These are phyloP conservation scores for Graptemys geographica DNA, from an alignment of 2,797 vertebrate genomes.

Conservation along the genomic window DNA sequence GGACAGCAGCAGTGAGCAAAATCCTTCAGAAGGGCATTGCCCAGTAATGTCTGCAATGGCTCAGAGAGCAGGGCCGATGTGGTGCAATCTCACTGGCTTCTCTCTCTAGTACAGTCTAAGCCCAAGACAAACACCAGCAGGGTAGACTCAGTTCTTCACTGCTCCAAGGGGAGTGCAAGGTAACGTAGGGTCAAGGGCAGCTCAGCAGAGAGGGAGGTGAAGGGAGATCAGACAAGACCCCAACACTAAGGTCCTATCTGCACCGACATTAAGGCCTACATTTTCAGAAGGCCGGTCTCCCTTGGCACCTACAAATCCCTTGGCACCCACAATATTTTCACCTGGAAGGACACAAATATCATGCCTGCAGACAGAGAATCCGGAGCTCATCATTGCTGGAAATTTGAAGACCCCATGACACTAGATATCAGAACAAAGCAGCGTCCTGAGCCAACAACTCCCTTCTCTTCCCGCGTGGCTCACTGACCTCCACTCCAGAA, in stretches of 20 bases:
- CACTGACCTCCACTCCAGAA: fast-evolving
- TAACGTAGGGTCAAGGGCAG: background rate
- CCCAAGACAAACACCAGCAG: background rate
- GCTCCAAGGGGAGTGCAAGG: background rate
- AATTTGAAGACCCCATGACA: fast-evolving
- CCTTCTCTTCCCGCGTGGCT: fast-evolving
- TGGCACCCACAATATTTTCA: fast-evolving
- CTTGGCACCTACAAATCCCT: no score
- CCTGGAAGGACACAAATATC: background rate
- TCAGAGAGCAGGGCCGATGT: background rate
- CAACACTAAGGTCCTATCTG: background rate
- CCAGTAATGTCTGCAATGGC: background rate
- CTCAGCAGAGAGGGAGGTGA: background rate
- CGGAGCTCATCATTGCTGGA: background rate
- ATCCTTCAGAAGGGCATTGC: background rate
- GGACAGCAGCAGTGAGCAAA: background rate
- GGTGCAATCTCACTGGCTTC: background rate
- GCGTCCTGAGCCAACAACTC: fast-evolving
- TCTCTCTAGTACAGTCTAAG: background rate
- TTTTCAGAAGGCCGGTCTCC: background rate
- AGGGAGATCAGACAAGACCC: background rate
- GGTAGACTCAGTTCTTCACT: background rate
- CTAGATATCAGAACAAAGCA: background rate
- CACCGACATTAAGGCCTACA: fast-evolving
- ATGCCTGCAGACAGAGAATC: background rate